These are phyloP conservation scores for Pangasianodon gigas DNA, from an alignment of 2,113 vertebrate genomes.

Conservation along the genomic window DNA sequence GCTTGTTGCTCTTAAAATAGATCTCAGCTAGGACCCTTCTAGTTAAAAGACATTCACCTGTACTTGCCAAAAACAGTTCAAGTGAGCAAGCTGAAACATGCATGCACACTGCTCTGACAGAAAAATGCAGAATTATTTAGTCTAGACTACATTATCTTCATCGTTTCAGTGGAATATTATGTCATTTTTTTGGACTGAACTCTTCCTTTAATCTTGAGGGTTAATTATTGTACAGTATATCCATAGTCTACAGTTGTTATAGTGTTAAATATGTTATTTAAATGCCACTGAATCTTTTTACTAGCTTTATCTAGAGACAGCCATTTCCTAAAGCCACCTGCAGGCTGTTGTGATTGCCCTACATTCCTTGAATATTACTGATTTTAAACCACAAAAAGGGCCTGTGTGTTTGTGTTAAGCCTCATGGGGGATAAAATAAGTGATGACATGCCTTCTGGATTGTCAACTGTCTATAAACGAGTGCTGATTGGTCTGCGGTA, in stretches of 20 bases:
- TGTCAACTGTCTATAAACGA: neutral
- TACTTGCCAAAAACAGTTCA: neutral
- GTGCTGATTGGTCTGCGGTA: conserved; percentile 42
- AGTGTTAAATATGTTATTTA: neutral
- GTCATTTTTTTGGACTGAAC: neutral
- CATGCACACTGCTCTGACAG: neutral
- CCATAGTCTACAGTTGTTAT: no score
- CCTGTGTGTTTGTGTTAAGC: neutral
- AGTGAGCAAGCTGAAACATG: neutral
- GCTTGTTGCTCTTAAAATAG: conserved; percentile 20
- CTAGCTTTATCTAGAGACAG: neutral
- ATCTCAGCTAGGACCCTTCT: neutral
- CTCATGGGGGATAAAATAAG: neutral
- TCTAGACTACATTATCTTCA: neutral
- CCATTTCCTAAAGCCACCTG: neutral
- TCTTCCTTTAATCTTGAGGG: neutral
- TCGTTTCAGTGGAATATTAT: neutral
- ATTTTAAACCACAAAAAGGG: neutral
- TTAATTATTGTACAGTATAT: no score
- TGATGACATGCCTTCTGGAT: neutral
- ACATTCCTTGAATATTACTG: neutral
- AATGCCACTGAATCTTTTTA: neutral
- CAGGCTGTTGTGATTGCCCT: neutral
- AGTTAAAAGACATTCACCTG: neutral
- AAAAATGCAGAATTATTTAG: neutral